A percentile compares a stretch with the other conserved stretches of the same genome.
These are phyloP conservation scores for Stomatorhinus walkeri DNA, from an alignment of 2,797 vertebrate species.

Conservation along the genomic window DNA sequence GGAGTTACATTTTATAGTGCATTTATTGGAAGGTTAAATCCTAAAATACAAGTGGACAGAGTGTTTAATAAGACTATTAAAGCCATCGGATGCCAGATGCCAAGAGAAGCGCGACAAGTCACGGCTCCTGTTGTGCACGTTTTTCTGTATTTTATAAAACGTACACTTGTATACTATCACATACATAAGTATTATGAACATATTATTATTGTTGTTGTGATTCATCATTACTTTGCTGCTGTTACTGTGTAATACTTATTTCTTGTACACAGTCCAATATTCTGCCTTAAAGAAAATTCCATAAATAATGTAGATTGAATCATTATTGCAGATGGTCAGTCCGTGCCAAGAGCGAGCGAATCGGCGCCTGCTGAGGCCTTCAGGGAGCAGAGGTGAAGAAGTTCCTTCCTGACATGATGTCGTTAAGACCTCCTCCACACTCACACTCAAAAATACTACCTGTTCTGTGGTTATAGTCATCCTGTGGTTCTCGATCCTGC, in stretches of 20 bases:
- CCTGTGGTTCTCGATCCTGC: background rate
- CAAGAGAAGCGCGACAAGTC: background rate
- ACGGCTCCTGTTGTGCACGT: too few species aligned
- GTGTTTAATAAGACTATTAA: background rate
- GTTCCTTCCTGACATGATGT: background rate
- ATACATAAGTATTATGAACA: background rate
- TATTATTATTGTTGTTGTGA: background rate
- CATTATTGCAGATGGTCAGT: background rate
- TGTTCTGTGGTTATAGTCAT: background rate
- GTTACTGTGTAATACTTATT: background rate
- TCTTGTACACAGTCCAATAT: background rate
- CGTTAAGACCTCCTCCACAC: background rate
- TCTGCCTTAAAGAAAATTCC: background rate
- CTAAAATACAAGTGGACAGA: background rate
- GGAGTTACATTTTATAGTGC: background rate
- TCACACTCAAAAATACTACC: background rate
- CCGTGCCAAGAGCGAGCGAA: background rate
- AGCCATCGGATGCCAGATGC: background rate
- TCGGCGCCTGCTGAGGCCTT: background rate
- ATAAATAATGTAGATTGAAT: background rate
- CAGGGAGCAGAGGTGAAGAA: background rate
- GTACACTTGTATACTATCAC: background rate
- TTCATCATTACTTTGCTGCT: background rate
- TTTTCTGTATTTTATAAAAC: background rate
- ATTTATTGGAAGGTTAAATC: background rate